These are phyloP conservation scores for Siderastrea radians DNA, from an alignment of 92 coral and sea anemone genomes.

Conservation along the genomic window DNA sequence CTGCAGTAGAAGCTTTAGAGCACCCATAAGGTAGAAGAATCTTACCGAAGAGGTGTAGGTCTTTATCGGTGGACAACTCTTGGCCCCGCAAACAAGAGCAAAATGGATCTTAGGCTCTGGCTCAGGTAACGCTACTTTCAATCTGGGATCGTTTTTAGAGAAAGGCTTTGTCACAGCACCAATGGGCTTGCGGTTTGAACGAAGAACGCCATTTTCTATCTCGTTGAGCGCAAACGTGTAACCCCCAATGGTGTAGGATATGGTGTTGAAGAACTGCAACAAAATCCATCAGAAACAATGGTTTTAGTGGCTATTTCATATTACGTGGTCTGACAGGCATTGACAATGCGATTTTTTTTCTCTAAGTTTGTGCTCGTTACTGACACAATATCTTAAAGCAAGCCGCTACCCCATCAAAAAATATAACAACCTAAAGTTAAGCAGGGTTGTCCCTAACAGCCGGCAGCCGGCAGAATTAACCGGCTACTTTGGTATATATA, in stretches of 20 bases:
- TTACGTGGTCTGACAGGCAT: no score
- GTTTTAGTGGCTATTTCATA: background rate
- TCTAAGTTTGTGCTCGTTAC: no score
- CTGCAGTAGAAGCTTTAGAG: no score
- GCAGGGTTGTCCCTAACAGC: no score
- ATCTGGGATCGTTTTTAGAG: constrained; percentile 89
- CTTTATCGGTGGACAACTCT: constrained; percentile 99
- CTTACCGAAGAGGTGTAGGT: constrained; percentile 93
- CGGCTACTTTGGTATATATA: no score
- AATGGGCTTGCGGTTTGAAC: constrained; percentile 94
- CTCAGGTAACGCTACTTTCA: constrained; percentile 81
- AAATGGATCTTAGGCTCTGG: constrained; percentile 97
- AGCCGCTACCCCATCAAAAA: no score
- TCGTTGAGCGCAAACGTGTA: constrained; percentile 87
- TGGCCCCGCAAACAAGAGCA: constrained; percentile 99
- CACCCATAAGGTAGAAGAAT: background rate
- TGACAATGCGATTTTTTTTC: no score
- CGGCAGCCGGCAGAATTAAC: no score
- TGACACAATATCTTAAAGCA: no score
- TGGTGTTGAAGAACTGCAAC: constrained; percentile 94
- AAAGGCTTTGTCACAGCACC: constrained; percentile 91
- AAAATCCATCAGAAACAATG: background rate
- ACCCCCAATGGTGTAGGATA: constrained; percentile 94
- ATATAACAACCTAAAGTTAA: no score
- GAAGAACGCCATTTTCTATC: constrained; percentile 95